A percentile compares a stretch with the other conserved stretches of the same genome.
Conservation (phyloP, 2,797 vertebrate species). For the Pipistrellus nathusii region DNA sequence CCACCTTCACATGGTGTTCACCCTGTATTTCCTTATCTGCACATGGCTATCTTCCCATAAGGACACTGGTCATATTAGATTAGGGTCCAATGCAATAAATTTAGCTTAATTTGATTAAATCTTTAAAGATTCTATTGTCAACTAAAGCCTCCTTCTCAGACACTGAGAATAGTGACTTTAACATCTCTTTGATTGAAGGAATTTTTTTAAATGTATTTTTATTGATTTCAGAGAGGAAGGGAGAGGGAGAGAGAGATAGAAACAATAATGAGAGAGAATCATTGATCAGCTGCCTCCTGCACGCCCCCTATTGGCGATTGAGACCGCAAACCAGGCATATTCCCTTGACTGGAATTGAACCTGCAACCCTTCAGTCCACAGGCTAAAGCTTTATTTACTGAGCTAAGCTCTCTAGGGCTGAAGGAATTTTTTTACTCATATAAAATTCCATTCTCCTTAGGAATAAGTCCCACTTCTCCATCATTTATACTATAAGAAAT, state of each 20-base stretch:
- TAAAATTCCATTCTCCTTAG: constrained; percentile 1
- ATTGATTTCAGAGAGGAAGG: too few species aligned
- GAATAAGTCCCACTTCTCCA: neutral
- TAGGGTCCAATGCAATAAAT: neutral
- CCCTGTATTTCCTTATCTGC: neutral
- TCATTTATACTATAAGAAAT: neutral
- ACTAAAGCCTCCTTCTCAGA: neutral
- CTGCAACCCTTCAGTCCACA: too few species aligned
- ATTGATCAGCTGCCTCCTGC: too few species aligned
- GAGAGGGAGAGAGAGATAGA: too few species aligned
- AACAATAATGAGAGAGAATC: too few species aligned
- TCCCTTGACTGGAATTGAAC: too few species aligned
- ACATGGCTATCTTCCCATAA: neutral
- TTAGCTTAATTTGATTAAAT: neutral
- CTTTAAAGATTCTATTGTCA: neutral
- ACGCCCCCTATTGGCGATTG: too few species aligned
- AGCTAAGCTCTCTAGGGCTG: too few species aligned
- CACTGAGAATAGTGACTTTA: neutral
- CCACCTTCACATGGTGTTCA: neutral
- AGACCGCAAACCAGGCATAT: too few species aligned
- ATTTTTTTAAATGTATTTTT: neutral
- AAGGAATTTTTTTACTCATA: neutral
- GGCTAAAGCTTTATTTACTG: too few species aligned
- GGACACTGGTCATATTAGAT: neutral
- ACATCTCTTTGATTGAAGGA: neutral